Base-by-base conservation (phyloP, 2,797 vertebrate genomes). In the Dendrocincla fuliginosa region DNA sequence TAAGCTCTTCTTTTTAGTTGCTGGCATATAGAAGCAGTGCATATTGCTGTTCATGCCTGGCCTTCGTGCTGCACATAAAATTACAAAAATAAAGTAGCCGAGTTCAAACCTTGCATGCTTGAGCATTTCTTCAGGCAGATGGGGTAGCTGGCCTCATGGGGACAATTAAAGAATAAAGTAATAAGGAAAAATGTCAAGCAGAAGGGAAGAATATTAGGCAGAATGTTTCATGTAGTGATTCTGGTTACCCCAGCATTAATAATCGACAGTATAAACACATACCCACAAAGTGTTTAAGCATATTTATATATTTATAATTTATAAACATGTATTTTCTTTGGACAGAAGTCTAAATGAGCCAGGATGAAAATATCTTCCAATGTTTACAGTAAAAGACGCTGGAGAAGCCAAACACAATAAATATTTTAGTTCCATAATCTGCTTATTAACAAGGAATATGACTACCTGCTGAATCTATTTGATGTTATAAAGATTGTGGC, bases 181-280 rank as follows among this genome's bases (percentile, higher is more conserved):
- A 87, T 96, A 93, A 79, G 63, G 90, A 77, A 94, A 96, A 96
- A 96, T 95, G 96, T 93, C 96, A 96, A 92, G 92, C 91, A 96
- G 92, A 96, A 95, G 87, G 91, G 76, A 91, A 82, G 60, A 87
- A 42, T 91, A 87, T 74, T 90, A 77, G 60, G 77, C 67, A 90
- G 67, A 95, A 74, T 73, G 77, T 95, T 95, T 94, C 93, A 91
- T 91, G 86, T 80, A 84, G 83, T 74, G 63, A 89, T 87, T 91
- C 83, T 95, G 79, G 83, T 86, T 90, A 79, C 83, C 70, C 91
- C 91, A 80, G 87, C 80, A 91, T 92, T 91, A 95, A 94, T 96
- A 95, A 94, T 93, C 89, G 80, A 89, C 70, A 83, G 11, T 75
- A 84, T 93, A 93, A 95, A 95, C 81, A 93, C 80, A 83, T 90